A percentile compares a stretch with the other conserved stretches of the same genome.
Conservation (phyloP, 2,113 vertebrate genomes). For the Anguilla japonica region DNA sequence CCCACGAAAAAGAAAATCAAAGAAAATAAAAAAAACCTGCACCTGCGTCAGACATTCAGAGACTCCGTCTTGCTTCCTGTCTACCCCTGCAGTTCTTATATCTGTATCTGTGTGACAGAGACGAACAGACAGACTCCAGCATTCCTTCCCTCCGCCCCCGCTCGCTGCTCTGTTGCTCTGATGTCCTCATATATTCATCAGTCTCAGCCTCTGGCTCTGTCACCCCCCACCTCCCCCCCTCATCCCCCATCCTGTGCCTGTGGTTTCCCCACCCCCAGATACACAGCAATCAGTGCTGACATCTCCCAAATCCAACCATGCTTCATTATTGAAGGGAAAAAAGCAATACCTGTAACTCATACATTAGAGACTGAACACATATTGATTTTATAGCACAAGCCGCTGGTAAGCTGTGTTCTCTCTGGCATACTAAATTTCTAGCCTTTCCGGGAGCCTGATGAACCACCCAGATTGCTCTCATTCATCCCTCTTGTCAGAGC, state of each 20-base stretch:
- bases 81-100: not conserved
- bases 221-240: not conserved
- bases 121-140: not conserved
- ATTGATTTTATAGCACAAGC: slow-evolving; percentile 47
- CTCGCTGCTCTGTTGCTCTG: not conserved
- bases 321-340: slow-evolving; percentile 30
- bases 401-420: slow-evolving; percentile 39
- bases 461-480: slow-evolving; percentile 32
- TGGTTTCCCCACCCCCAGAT: not conserved
- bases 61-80: not conserved
- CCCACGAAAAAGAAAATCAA: too few species aligned
- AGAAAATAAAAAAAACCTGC: not conserved
- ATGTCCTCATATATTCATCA: slow-evolving; percentile 1
- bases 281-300: slow-evolving; percentile 5
- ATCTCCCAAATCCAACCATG: slow-evolving; percentile 17
- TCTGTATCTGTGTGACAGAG: not conserved
- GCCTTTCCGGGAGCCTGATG: slow-evolving; percentile 42
- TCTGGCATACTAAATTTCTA: slow-evolving; percentile 44
- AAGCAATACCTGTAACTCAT: slow-evolving; percentile 37
- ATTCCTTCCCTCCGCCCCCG: not conserved
- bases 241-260: not conserved
- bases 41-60: not conserved
- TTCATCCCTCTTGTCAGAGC: slow-evolving; percentile 44
- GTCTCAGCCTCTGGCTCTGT: not conserved
- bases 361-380: slow-evolving; percentile 35